These are phyloP conservation scores for Apamea anceps DNA, from an alignment of 2,888 invertebrate species.

Conservation along the genomic window DNA sequence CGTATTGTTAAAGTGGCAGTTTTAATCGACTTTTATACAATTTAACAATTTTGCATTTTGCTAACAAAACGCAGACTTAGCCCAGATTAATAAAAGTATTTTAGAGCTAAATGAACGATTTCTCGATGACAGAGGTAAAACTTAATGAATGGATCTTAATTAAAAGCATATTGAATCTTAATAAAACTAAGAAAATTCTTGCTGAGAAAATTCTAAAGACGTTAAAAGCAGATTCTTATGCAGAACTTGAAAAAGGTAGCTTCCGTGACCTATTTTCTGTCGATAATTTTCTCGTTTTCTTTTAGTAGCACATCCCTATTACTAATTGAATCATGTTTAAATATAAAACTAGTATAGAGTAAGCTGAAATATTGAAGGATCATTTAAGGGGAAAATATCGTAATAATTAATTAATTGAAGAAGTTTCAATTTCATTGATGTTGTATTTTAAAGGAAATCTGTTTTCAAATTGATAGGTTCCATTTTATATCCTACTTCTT, in stretches of 20 bases:
- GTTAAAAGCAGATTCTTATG: slow-evolving; percentile 11
- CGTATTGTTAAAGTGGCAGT: neutral
- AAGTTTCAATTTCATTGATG: neutral
- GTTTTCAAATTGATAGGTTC: neutral
- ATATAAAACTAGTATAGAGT: slow-evolving; percentile 18
- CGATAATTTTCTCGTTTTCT: neutral
- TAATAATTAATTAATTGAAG: no score
- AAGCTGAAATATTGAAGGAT: neutral
- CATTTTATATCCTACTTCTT: neutral
- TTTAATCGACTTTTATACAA: neutral
- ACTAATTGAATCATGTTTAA: slow-evolving; percentile 8
- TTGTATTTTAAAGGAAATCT: neutral
- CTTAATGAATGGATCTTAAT: slow-evolving; percentile 25
- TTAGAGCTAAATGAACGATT: slow-evolving; percentile 11
- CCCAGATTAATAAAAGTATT: neutral
- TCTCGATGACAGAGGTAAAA: neutral
- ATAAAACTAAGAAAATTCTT: neutral
- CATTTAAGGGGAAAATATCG: neutral
- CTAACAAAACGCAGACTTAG: neutral
- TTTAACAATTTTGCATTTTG: neutral
- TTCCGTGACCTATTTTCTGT: neutral
- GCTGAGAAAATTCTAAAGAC: slow-evolving; percentile 3
- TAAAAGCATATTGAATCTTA: slow-evolving; percentile 21
- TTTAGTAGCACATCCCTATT: neutral
- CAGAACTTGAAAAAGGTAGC: slow-evolving; percentile 4